These are phyloP conservation scores for Leistus spinibarbis DNA, from an alignment of 2,888 invertebrate genomes.

Conservation along the genomic window DNA sequence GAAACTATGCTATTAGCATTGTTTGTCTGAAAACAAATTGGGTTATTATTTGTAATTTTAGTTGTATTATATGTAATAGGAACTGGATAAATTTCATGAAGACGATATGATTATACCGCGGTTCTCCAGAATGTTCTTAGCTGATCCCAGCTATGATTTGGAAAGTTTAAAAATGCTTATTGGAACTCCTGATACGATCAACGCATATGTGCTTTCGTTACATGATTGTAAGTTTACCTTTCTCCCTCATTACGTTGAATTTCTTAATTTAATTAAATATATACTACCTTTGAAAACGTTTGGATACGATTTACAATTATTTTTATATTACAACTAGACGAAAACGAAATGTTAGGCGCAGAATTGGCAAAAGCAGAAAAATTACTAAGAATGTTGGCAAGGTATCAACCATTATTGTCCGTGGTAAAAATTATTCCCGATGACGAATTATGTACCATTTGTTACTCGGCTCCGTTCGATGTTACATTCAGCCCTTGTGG, in stretches of 20 bases:
- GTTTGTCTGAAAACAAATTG: too few species aligned
- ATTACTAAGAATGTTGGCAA: slow-evolving; percentile 15
- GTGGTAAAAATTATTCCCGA: slow-evolving; percentile 23
- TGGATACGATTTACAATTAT: too few species aligned
- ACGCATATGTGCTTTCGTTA: slow-evolving; percentile 12
- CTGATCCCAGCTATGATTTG: slow-evolving; percentile 25
- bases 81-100: slow-evolving; percentile 4
- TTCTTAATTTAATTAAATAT: neutral
- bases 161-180: slow-evolving; percentile 18
- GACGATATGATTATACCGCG: slow-evolving; percentile 23
- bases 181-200: slow-evolving; percentile 27
- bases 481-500: slow-evolving; percentile 31
- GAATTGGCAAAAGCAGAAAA: slow-evolving; percentile 12
- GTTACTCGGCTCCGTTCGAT: slow-evolving; percentile 29
- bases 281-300: neutral
- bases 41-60: too few species aligned
- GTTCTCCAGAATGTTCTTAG: slow-evolving; percentile 20
- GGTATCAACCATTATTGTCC: slow-evolving; percentile 10
- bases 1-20: too few species aligned
- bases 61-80: too few species aligned
- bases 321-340: neutral
- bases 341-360: neutral
- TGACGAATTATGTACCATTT: slow-evolving; percentile 29
- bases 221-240: slow-evolving; percentile 21
- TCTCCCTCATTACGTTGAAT: too few species aligned